Evolutionary conservation across 2,888 invertebrate species (phyloP).

Genomic region (Monoplex corrugatus): DNA sequence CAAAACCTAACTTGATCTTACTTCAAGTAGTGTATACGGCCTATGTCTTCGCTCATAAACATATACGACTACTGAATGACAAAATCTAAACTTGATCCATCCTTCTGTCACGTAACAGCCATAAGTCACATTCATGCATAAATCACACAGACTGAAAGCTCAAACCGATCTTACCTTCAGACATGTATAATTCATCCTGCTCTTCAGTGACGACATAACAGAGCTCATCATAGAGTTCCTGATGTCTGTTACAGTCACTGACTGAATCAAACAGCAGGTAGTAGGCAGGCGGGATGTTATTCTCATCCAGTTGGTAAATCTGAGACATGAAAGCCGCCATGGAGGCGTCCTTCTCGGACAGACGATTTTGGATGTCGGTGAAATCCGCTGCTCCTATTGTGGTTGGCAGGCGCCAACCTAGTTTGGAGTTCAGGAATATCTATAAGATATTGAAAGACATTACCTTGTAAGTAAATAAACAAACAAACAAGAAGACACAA

Average conservation of each 20-base stretch:
- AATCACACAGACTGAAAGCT: neutral
- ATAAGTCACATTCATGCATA: too few relatives aligned
- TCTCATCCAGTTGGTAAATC: constrained; percentile 38
- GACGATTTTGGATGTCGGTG: constrained; percentile 1
- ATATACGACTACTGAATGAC: too few relatives aligned
- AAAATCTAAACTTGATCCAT: too few relatives aligned
- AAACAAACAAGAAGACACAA: too few relatives aligned
- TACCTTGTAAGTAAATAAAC: neutral
- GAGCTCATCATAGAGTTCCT: constrained; percentile 5
- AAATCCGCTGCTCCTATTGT: constrained; percentile 32
- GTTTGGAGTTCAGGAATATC: constrained; percentile 49
- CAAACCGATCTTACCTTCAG: constrained; percentile 23
- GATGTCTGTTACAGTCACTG: neutral
- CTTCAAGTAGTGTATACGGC: too few relatives aligned
- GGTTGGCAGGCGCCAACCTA: constrained; percentile 47
- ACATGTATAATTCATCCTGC: constrained; percentile 25
- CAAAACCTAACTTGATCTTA: too few relatives aligned
- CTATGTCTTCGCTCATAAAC: too few relatives aligned
- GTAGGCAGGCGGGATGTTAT: constrained; percentile 35
- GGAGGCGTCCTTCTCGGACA: constrained; percentile 24
- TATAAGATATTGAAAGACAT: neutral
- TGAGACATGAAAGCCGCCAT: neutral
- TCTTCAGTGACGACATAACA: constrained; percentile 4
- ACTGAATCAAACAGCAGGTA: neutral
- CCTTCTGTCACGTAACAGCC: too few relatives aligned